These are phyloP conservation scores for Sitophilus oryzae DNA, from an alignment of 1,140 invertebrate genomes.

Conservation along the genomic window DNA sequence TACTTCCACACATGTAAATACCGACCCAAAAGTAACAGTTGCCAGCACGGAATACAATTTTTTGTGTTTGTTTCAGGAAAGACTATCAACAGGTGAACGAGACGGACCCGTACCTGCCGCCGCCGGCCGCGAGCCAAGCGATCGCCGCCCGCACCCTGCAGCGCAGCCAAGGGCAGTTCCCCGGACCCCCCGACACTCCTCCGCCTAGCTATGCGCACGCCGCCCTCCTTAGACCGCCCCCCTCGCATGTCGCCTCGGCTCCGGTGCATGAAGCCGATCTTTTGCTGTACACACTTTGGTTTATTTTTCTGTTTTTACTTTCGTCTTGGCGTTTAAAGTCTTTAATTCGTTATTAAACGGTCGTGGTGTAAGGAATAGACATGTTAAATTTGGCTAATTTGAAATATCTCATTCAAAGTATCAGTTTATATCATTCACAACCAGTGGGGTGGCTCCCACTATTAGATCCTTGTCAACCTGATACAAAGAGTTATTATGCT, in stretches of 20 bases:
- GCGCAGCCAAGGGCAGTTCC: slow-evolving; percentile 45
- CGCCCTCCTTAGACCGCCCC: slow-evolving; percentile 36
- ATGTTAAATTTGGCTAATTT: too few relatives aligned
- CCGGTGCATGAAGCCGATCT: slow-evolving; percentile 33
- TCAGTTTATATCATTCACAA: too few relatives aligned
- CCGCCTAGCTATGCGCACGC: slow-evolving; percentile 44
- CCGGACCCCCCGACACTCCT: slow-evolving; percentile 42
- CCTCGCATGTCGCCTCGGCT: slow-evolving; percentile 36
- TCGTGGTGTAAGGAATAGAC: too few relatives aligned
- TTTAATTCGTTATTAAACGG: not conserved
- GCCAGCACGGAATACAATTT: not conserved
- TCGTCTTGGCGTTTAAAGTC: not conserved
- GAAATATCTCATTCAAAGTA: too few relatives aligned
- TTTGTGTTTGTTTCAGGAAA: slow-evolving; percentile 46
- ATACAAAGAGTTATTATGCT: too few relatives aligned
- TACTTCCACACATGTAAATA: too few relatives aligned
- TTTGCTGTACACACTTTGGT: slow-evolving; percentile 32
- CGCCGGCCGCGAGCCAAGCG: slow-evolving; percentile 53
- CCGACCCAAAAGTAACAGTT: too few relatives aligned
- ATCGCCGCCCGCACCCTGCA: slow-evolving; percentile 56
- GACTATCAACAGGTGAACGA: slow-evolving; percentile 69
- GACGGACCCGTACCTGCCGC: slow-evolving; percentile 62
- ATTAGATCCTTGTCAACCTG: too few relatives aligned
- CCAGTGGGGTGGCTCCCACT: too few relatives aligned
- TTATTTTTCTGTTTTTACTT: slow-evolving; percentile 25